These are phyloP conservation scores for Pecten maximus DNA, from an alignment of 2,888 invertebrate genomes.

Conservation along the genomic window DNA sequence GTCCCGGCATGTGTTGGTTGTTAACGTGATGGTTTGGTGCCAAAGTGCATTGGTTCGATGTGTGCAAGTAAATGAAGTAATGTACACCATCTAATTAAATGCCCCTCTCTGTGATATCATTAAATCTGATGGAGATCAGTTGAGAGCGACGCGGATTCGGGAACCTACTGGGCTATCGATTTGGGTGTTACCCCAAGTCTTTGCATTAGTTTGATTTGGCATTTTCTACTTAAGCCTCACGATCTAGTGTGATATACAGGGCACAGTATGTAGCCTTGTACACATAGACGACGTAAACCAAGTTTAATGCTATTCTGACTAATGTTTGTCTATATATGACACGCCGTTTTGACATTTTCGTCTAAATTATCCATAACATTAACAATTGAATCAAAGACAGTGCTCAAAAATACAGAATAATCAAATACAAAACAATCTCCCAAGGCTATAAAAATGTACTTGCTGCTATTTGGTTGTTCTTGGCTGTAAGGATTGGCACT, in stretches of 20 bases:
- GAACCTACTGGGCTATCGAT: not conserved
- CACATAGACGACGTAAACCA: not conserved
- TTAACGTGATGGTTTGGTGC: no score
- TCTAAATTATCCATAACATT: no score
- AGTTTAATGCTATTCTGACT: no score
- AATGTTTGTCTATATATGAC: no score
- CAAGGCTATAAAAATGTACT: no score
- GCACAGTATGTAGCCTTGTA: not conserved
- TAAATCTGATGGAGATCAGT: not conserved
- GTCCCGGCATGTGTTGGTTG: no score
- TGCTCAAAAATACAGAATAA: no score
- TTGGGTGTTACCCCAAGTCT: not conserved
- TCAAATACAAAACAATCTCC: no score
- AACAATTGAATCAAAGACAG: no score
- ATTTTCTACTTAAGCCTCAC: not conserved
- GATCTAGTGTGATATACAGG: not conserved
- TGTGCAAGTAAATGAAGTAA: not conserved
- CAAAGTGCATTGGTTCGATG: not conserved
- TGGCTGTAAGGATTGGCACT: no score
- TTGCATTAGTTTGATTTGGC: not conserved
- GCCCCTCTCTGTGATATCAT: not conserved
- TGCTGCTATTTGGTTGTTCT: no score
- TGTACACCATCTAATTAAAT: not conserved
- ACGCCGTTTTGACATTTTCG: no score
- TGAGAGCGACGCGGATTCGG: not conserved